Conservation (phyloP, 2,888 invertebrate genomes). For the Eulithis prunata region DNA sequence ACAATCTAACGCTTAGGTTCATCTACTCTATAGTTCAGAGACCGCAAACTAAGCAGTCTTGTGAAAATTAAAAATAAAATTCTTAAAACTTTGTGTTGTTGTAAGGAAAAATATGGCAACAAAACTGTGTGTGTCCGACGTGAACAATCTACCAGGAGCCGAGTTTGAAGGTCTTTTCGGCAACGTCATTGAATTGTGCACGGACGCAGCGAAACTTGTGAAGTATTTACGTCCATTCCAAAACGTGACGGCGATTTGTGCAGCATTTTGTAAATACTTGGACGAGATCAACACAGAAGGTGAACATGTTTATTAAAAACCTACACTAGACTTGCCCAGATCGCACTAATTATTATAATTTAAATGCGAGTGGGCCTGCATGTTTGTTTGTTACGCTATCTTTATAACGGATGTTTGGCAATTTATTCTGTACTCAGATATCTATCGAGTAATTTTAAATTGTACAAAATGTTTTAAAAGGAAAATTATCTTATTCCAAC, state of each 20-base stretch:
- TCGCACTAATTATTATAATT: too few relatives aligned
- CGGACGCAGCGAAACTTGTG: constrained; percentile 79
- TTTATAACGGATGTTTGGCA: too few relatives aligned
- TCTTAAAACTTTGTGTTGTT: too few relatives aligned
- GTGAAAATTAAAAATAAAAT: not conserved
- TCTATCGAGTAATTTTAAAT: too few relatives aligned
- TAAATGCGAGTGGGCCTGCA: not conserved
- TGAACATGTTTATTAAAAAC: constrained; percentile 53
- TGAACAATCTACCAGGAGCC: constrained; percentile 79
- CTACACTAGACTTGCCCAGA: not conserved
- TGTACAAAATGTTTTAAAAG: too few relatives aligned
- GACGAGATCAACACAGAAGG: constrained; percentile 79
- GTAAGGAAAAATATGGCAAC: constrained; percentile 33
- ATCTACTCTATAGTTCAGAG: not conserved
- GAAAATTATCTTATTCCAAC: too few relatives aligned
- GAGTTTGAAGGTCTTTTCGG: constrained; percentile 84
- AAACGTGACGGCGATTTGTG: constrained; percentile 72
- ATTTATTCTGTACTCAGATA: too few relatives aligned
- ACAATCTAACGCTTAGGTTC: not conserved
- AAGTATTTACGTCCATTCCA: constrained; percentile 81
- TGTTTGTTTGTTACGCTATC: not conserved
- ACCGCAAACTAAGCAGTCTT: not conserved
- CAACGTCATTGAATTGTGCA: constrained; percentile 86
- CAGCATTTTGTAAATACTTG: constrained; percentile 82
- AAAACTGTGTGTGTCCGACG: constrained; percentile 71